A percentile compares a stretch with the other conserved stretches of the same genome.
These are phyloP conservation scores for Papilio machaon DNA, from an alignment of 1,140 invertebrate genomes.

Conservation along the genomic window DNA sequence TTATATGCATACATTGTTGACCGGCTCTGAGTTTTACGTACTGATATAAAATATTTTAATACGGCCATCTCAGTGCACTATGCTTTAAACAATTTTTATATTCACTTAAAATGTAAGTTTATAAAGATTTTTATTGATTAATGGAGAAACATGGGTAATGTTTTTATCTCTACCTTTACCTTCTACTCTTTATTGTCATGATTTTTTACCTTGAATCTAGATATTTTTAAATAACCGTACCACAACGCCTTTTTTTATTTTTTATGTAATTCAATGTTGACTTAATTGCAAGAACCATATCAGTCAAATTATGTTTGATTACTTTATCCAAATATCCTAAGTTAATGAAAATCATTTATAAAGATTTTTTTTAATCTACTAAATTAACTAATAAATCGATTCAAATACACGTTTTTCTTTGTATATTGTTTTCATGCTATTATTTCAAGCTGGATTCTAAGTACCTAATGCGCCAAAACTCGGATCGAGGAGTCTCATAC, in stretches of 20 bases:
- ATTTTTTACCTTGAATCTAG: too few species aligned
- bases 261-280: too few species aligned
- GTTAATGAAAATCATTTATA: background rate
- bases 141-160: background rate
- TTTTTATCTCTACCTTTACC: background rate
- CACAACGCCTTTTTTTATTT: too few species aligned
- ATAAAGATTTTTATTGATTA: slow-evolving; percentile 21
- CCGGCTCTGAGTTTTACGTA: slow-evolving; percentile 8
- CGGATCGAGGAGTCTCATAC: background rate
- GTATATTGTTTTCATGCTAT: background rate
- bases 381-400: background rate
- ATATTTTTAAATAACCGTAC: too few species aligned
- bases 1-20: slow-evolving; percentile 36
- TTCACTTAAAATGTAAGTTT: slow-evolving; percentile 7
- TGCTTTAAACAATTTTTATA: slow-evolving; percentile 35
- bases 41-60: slow-evolving; percentile 58
- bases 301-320: too few species aligned
- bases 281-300: too few species aligned
- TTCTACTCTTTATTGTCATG: too few species aligned
- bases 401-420: background rate
- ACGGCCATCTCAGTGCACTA: slow-evolving; percentile 52
- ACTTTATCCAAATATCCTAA: background rate
- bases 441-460: background rate
- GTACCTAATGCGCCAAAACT: too few species aligned
- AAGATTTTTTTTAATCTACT: too few species aligned